Evolutionary conservation across 2,113 vertebrate genomes (phyloP).

Genomic region (Vidua chalybeata): DNA sequence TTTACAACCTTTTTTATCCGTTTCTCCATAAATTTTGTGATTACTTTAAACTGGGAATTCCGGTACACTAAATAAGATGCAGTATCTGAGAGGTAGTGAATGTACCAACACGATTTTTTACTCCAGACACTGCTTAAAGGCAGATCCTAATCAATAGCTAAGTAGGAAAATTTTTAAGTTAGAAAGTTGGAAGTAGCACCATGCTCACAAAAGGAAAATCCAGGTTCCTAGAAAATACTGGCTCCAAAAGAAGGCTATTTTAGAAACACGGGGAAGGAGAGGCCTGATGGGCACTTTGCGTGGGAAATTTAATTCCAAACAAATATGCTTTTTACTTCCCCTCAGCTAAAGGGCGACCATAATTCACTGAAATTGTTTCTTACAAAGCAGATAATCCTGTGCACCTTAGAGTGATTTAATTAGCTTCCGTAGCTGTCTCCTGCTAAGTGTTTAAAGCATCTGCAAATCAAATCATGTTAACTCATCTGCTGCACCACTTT

Average conservation of each 20-base stretch:
- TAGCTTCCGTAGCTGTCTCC: slow-evolving; percentile 78
- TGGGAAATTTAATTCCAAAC: slow-evolving; percentile 77
- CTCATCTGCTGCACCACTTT: slow-evolving; percentile 74
- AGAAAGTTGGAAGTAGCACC: slow-evolving; percentile 52
- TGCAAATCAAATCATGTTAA: slow-evolving; percentile 84
- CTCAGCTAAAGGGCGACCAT: slow-evolving; percentile 72
- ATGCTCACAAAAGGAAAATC: slow-evolving; percentile 50
- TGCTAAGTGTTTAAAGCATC: slow-evolving; percentile 84
- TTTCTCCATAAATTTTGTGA: slow-evolving; percentile 99
- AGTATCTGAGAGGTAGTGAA: slow-evolving; percentile 73
- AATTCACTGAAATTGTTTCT: slow-evolving; percentile 79
- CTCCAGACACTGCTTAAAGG: slow-evolving; percentile 67
- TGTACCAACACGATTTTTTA: slow-evolving; percentile 71
- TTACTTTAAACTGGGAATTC: slow-evolving; percentile 99
- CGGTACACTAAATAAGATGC: slow-evolving; percentile 96
- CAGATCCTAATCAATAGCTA: slow-evolving; percentile 69
- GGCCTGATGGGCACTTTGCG: slow-evolving; percentile 60
- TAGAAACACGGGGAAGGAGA: not conserved
- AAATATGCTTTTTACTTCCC: slow-evolving; percentile 65
- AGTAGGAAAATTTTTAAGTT: slow-evolving; percentile 30
- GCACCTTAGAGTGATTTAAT: slow-evolving; percentile 82
- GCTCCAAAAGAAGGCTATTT: not conserved
- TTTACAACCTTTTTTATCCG: slow-evolving; percentile 99
- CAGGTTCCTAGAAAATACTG: slow-evolving; percentile 31
- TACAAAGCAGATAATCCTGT: slow-evolving; percentile 78